These are phyloP conservation scores for Drosophila diplacantha DNA, from an alignment of 2,888 invertebrate species.

Conservation along the genomic window DNA sequence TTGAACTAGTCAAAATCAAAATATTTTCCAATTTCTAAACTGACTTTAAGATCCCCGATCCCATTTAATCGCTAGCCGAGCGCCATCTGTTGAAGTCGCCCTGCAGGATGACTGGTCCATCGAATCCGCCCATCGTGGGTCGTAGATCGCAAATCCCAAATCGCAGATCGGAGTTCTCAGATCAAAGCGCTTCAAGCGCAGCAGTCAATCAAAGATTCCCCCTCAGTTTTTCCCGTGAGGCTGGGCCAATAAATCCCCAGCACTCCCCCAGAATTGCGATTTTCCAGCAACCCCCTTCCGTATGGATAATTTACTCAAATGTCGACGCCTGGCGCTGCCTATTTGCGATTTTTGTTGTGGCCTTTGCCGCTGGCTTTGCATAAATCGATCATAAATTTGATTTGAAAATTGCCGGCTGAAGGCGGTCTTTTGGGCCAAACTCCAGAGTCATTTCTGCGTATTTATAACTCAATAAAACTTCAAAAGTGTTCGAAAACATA, in stretches of 20 bases:
- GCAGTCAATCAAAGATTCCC: constrained; percentile 61
- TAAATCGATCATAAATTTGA: constrained; percentile 71
- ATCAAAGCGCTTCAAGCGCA: constrained; percentile 69
- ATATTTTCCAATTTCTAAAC: not conserved
- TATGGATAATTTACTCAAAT: constrained; percentile 63
- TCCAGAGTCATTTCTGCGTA: constrained; percentile 63
- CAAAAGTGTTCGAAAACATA: constrained; percentile 70
- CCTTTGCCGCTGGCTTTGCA: constrained; percentile 48
- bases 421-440: constrained; percentile 33
- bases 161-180: constrained; percentile 43
- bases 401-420: constrained; percentile 59
- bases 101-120: constrained; percentile 21
- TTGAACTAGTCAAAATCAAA: no score
- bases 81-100: constrained; percentile 63
- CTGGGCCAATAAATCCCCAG: constrained; percentile 55
- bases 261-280: constrained; percentile 8
- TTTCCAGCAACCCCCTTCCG: not conserved
- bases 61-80: constrained; percentile 48
- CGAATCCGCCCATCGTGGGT: constrained; percentile 15
- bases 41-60: not conserved
- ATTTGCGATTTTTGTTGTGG: constrained; percentile 27
- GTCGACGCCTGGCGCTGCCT: constrained; percentile 66
- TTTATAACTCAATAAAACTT: constrained; percentile 72
- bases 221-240: not conserved
- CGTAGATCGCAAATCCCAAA: constrained; percentile 33